These are phyloP conservation scores for Crocidura indochinensis DNA, from an alignment of 2,797 vertebrate species.

Conservation along the genomic window DNA sequence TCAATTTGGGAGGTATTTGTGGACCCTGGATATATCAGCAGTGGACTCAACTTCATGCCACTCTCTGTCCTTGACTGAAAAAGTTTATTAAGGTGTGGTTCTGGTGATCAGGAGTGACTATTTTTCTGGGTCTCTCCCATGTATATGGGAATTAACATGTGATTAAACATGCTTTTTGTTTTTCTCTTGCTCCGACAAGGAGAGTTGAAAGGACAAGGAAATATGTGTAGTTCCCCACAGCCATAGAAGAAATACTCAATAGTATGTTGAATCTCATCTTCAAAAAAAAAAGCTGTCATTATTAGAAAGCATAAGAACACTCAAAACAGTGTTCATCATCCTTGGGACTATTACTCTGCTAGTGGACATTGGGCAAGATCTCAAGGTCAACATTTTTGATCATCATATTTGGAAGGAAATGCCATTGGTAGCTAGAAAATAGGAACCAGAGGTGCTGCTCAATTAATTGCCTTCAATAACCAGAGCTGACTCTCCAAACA, in stretches of 20 bases:
- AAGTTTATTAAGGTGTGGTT: background rate
- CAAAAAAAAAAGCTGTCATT: background rate
- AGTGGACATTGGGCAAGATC: background rate
- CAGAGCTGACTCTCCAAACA: background rate
- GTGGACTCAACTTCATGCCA: no score
- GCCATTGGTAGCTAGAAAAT: background rate
- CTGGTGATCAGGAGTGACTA: background rate
- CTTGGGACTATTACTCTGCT: background rate
- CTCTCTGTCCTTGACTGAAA: background rate
- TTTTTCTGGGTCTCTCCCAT: background rate
- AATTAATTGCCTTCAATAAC: background rate
- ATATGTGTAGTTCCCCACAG: background rate
- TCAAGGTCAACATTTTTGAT: background rate
- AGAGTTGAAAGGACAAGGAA: background rate
- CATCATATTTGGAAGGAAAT: background rate
- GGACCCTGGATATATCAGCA: no score
- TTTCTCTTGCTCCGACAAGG: background rate
- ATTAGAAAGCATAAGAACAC: background rate
- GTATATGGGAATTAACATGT: background rate
- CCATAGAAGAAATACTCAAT: background rate
- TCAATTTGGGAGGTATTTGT: no score
- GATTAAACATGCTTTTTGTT: background rate
- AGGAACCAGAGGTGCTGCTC: background rate
- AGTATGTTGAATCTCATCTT: background rate
- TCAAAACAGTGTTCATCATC: background rate